A percentile compares a stretch with the other conserved stretches of the same genome.
phyloP scores from a whole-genome alignment of 2,888 invertebrate species.

The Melanostoma scalare region DNA sequence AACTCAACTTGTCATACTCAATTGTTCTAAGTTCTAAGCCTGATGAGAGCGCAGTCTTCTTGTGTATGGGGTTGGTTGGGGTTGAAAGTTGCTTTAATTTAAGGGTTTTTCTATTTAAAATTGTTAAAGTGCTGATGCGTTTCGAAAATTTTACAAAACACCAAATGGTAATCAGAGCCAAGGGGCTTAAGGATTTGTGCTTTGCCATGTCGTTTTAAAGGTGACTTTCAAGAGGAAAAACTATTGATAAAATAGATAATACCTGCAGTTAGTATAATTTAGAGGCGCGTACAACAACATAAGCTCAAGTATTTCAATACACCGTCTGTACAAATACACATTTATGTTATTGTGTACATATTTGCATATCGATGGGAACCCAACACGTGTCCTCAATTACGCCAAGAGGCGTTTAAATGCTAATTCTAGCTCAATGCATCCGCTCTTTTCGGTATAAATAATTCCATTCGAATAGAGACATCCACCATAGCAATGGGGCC shows the following conservation, averaged over 20 bases:
- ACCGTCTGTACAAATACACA: neutral
- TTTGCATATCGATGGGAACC: conserved; percentile 65
- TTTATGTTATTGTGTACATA: conserved; percentile 28
- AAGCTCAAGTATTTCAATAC: neutral
- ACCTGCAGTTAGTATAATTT: neutral
- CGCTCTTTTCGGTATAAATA: conserved; percentile 53
- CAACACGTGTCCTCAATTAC: conserved; percentile 57
- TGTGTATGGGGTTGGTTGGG: too few relatives aligned
- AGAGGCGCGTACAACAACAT: conserved; percentile 11
- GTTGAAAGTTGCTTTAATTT: too few relatives aligned
- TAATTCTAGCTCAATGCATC: conserved; percentile 60
- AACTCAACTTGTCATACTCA: conserved; percentile 3
- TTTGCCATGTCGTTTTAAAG: too few relatives aligned
- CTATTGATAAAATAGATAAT: too few relatives aligned
- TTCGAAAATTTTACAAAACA: too few relatives aligned
- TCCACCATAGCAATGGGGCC: neutral
- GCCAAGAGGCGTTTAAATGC: conserved; percentile 63
- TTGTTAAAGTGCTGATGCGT: too few relatives aligned
- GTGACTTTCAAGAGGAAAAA: too few relatives aligned
- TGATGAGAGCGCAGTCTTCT: too few relatives aligned
- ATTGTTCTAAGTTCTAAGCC: too few relatives aligned
- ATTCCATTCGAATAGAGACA: conserved; percentile 53
- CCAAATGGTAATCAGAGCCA: too few relatives aligned
- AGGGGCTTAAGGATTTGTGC: too few relatives aligned
- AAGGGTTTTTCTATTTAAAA: too few relatives aligned